These are phyloP conservation scores for Xiphophorus birchmanni DNA, from an alignment of 2,797 vertebrate species.

Conservation along the genomic window DNA sequence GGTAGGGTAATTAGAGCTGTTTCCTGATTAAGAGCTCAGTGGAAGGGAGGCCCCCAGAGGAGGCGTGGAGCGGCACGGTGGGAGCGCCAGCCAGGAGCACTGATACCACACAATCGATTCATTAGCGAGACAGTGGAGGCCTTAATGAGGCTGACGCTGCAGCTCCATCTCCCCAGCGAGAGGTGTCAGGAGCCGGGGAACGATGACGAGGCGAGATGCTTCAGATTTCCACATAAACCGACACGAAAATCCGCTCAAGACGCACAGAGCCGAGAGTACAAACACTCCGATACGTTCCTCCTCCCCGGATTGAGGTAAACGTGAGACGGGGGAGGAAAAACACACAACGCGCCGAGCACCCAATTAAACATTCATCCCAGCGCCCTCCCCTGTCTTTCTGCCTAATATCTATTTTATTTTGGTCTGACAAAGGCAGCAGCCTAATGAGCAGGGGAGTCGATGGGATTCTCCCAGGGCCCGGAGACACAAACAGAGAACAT, in stretches of 20 bases:
- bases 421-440: constrained; percentile 67
- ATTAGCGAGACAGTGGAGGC: constrained; percentile 79
- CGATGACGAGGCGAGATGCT: constrained; percentile 47
- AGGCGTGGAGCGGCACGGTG: constrained; percentile 66
- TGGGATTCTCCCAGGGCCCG: constrained; percentile 67
- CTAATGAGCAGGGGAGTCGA: constrained; percentile 77
- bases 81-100: constrained; percentile 76
- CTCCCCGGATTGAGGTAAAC: constrained; percentile 42
- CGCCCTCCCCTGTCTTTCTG: constrained; percentile 61
- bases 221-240: constrained; percentile 54
- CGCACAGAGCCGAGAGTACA: constrained; percentile 10
- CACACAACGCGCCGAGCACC: constrained; percentile 58
- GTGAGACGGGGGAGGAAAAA: constrained; percentile 38
- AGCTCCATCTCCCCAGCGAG: constrained; percentile 64
- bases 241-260: constrained; percentile 39
- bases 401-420: constrained; percentile 78
- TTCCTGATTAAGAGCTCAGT: constrained; percentile 82
- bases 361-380: constrained; percentile 78
- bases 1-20: constrained; percentile 78
- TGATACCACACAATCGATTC: constrained; percentile 84
- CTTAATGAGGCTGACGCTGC: constrained; percentile 77
- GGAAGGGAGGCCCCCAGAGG: constrained; percentile 74
- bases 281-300: constrained; percentile 5
- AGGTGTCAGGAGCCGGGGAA: constrained; percentile 68
- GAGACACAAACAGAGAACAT: constrained; percentile 69